phyloP scores from a whole-genome alignment of 2,797 vertebrate species.

The Phalloptychus januarius region DNA sequence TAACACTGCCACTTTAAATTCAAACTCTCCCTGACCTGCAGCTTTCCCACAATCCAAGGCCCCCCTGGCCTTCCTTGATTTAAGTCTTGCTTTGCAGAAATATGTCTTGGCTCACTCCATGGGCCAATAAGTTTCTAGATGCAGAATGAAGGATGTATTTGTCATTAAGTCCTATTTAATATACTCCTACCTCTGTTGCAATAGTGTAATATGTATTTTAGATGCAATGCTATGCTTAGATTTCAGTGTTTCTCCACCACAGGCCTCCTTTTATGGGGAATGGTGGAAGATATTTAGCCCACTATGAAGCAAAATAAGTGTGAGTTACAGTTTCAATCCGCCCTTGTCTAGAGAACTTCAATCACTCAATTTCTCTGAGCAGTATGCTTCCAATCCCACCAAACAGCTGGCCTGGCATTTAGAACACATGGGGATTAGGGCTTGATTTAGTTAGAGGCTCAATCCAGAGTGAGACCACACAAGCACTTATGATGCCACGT shows the following conservation, averaged over 20 bases:
- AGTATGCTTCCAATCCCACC: conserved; percentile 82
- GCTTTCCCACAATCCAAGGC: conserved; percentile 44
- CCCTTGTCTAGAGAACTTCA: conserved; percentile 69
- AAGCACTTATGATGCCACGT: conserved; percentile 70
- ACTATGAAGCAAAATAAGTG: conserved; percentile 33
- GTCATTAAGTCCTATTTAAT: conserved; percentile 25
- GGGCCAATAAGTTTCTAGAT: conserved; percentile 10
- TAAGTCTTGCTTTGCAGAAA: conserved; percentile 41
- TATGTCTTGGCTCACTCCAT: conserved; percentile 22
- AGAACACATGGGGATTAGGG: conserved; percentile 81
- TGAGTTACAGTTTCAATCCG: conserved; percentile 64
- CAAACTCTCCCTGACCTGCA: conserved; percentile 42
- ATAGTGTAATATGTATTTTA: not conserved
- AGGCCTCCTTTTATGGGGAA: not conserved
- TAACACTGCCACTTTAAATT: conserved; percentile 23
- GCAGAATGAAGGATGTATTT: conserved; percentile 22
- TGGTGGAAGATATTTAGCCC: conserved; percentile 31
- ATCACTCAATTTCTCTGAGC: conserved; percentile 76
- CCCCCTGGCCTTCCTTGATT: conserved; percentile 18
- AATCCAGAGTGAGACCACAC: conserved; percentile 74
- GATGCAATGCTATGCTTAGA: conserved; percentile 1
- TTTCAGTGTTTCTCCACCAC: not conserved
- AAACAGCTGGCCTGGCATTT: conserved; percentile 81
- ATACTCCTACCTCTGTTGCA: not conserved
- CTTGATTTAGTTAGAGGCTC: conserved; percentile 81